These are phyloP conservation scores for Platichthys stellatus DNA, from an alignment of 2,113 vertebrate genomes.

Conservation along the genomic window DNA sequence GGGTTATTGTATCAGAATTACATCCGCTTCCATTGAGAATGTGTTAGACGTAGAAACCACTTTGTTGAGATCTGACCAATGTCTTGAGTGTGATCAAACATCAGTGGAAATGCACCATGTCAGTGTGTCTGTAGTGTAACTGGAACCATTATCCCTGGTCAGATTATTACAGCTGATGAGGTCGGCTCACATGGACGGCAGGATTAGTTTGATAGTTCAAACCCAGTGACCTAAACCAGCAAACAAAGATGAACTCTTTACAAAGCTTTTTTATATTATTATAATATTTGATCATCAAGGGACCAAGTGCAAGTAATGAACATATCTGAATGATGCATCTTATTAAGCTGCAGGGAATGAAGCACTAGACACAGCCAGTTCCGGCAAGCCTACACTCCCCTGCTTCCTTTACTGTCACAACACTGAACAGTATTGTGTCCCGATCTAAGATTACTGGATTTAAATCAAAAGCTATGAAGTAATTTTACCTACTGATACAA, in stretches of 20 bases:
- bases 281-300: conserved; percentile 2
- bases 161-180: not conserved
- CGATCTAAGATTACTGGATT: not conserved
- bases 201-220: not conserved
- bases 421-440: not conserved
- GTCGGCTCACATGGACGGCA: not conserved
- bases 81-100: not conserved
- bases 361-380: not conserved
- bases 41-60: not conserved
- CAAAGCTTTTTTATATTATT: not conserved
- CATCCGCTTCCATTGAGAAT: not conserved
- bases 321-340: conserved; percentile 9
- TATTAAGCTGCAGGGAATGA: not conserved
- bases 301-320: conserved; percentile 22
- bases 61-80: not conserved
- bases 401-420: not conserved
- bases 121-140: not conserved
- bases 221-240: not conserved
- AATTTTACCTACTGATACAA: too few relatives aligned
- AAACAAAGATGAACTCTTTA: not conserved
- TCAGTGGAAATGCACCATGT: not conserved
- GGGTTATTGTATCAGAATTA: conserved; percentile 6
- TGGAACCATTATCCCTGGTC: too few relatives aligned
- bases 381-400: not conserved
- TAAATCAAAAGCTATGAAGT: not conserved